Evolutionary conservation across 1,140 invertebrate genomes (phyloP).

Genomic region (Apis florea): DNA sequence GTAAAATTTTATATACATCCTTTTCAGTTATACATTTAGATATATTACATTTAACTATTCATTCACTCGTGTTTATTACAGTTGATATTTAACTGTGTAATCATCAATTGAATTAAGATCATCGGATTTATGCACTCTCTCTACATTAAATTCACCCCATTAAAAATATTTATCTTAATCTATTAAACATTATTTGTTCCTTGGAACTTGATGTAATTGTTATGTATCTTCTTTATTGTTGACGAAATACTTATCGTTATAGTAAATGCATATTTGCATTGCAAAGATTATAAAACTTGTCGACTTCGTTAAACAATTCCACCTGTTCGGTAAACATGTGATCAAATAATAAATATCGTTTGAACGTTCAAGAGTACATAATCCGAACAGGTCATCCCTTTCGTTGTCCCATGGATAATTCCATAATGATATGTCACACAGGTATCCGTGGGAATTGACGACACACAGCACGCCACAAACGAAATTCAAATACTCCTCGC

Average conservation of each 20-base stretch:
- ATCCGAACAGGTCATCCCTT: not conserved
- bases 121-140: not conserved
- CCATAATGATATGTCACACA: slow-evolving; percentile 61
- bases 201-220: not conserved
- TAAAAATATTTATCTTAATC: not conserved
- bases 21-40: not conserved
- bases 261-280: too few relatives aligned
- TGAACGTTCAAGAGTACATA: not conserved
- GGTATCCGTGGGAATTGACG: slow-evolving; percentile 76
- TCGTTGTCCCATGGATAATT: slow-evolving; percentile 22
- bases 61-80: not conserved
- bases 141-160: too few relatives aligned
- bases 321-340: not conserved
- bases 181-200: not conserved
- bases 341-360: not conserved
- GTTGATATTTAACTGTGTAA: not conserved
- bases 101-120: not conserved
- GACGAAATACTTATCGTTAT: not conserved
- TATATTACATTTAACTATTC: not conserved
- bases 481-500: slow-evolving; percentile 66
- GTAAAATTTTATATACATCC: not conserved
- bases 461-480: slow-evolving; percentile 72
- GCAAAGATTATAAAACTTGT: not conserved
- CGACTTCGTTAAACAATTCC: not conserved
- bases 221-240: not conserved